phyloP scores from a whole-genome alignment of 2,888 invertebrate species.

The Drosophila helvetica region DNA sequence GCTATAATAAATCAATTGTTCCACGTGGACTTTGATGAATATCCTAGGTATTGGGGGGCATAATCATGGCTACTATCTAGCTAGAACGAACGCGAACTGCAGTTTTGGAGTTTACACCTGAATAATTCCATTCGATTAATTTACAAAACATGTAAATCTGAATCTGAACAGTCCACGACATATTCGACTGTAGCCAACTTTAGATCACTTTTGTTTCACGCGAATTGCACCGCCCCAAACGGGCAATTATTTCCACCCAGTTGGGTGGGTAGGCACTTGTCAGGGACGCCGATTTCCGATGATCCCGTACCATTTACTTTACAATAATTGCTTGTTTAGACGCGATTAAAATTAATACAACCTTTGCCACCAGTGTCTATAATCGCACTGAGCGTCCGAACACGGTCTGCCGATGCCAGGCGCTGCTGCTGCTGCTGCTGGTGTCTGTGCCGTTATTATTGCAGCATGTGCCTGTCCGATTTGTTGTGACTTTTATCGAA shows the following conservation, averaged over 20 bases:
- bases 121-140: not conserved
- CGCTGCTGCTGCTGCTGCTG: slow-evolving; percentile 1
- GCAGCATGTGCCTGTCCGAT: not conserved
- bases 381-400: slow-evolving; percentile 46
- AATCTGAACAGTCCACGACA: not conserved
- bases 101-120: too few relatives aligned
- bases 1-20: too few relatives aligned
- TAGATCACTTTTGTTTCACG: not conserved
- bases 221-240: not conserved
- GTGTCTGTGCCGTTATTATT: not conserved
- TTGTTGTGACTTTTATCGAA: not conserved
- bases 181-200: too few relatives aligned
- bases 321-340: not conserved
- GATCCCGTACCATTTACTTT: not conserved
- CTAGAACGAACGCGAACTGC: too few relatives aligned
- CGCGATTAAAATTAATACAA: slow-evolving; percentile 37
- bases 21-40: too few relatives aligned
- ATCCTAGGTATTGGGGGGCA: too few relatives aligned
- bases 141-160: not conserved
- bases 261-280: not conserved
- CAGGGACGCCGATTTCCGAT: not conserved
- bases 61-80: too few relatives aligned
- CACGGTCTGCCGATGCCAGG: slow-evolving; percentile 1
- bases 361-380: slow-evolving; percentile 50
- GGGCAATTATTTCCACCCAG: slow-evolving; percentile 3